Evolutionary conservation across 64 coral and sea anemone genomes (phyloP), one percentile per base, ranked within the genome.

Genomic region (Porites lutea): DNA sequence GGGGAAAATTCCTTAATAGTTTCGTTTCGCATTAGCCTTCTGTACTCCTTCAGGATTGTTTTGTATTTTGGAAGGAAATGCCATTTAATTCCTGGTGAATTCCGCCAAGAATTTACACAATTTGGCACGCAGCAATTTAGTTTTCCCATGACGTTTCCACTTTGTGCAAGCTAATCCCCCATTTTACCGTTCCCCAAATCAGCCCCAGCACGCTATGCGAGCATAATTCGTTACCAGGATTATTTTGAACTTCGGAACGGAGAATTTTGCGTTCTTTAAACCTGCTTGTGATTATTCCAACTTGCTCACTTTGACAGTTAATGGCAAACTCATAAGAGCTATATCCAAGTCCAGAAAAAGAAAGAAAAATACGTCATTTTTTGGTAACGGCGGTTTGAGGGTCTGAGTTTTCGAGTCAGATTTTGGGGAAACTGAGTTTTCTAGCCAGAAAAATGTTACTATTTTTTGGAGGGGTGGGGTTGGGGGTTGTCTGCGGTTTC

Each of bases 21-120:
- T 65, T 37, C 45, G 75, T 93, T 93, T 69, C 84, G 52, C 55
- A 81, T 80, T 72, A 93, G 91, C 74, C 63, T 80, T 51, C 59
- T 73, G 37, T 93, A 88, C 21, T 48, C 62, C 50, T 61, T 80
- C 82, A 63, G 54, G 65, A 74, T 48, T 22, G 18, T 8, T 70
- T 70, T 6, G 23, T 70, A 6, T 70, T 70, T 70, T 6, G 66
- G 66, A 4, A 70, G 66, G 22, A 3, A 22, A 22, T 70, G 66
- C 20, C 23, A 70, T 21, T 70, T 70, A 8, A 70, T 21, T 22
- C 66, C 0, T 19, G 66, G 66, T 55, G 91, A 93, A 53, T 93
- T 93, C 75, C 83, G 63, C 91, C 91, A 93, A n/a, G 22, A 70
- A 22, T 70, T 70, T 21, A 70, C 66, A 22, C 66, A 70, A 22